Conservation (phyloP, 2,113 vertebrate genomes). For the Tapirus terrestris region DNA sequence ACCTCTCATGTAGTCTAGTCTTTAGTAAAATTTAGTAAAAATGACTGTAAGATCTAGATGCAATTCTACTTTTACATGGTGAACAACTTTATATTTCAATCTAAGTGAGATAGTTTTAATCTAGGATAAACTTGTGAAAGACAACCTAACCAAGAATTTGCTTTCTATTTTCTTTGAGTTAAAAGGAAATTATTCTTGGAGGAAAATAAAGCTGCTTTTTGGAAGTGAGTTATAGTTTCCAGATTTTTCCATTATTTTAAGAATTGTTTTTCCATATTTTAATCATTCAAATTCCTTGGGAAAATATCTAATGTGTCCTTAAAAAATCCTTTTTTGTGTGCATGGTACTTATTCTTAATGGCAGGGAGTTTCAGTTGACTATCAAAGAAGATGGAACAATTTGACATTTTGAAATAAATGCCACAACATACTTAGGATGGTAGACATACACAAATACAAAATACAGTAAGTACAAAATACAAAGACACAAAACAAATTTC, state of each 20-base stretch:
- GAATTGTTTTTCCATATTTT: neutral
- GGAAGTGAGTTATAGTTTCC: neutral
- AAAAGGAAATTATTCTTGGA: neutral
- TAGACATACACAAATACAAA: neutral
- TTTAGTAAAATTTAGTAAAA: neutral
- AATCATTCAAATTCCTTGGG: neutral
- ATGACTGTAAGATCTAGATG: neutral
- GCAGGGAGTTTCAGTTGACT: neutral
- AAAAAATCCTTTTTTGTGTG: neutral
- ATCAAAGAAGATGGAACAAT: neutral
- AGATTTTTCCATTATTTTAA: neutral
- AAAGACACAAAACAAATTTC: neutral
- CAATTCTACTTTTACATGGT: neutral
- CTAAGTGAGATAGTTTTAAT: neutral
- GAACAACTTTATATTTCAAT: neutral
- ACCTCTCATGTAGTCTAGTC: neutral
- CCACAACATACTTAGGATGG: neutral
- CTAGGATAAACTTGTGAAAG: neutral
- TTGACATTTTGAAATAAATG: neutral
- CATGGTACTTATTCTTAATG: neutral
- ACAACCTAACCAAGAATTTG: neutral
- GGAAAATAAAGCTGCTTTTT: neutral
- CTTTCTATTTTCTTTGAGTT: neutral
- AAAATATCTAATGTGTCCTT: neutral
- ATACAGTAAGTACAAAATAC: neutral